phyloP scores from a whole-genome alignment of 1,140 invertebrate species.

The Dysdera silvatica region DNA sequence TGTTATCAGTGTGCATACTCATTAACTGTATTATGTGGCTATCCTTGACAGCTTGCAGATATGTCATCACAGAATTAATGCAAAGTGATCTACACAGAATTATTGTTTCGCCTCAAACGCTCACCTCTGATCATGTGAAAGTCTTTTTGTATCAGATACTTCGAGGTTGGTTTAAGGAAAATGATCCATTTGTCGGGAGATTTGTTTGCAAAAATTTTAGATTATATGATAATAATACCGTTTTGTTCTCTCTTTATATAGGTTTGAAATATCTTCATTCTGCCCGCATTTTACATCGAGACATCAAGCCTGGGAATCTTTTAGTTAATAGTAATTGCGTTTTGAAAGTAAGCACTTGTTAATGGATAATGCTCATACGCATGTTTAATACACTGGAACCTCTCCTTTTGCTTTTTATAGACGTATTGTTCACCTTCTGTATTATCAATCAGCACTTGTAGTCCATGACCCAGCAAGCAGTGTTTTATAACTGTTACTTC shows the following conservation, averaged over 20 bases:
- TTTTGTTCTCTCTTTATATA: not conserved
- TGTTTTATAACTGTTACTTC: too few relatives aligned
- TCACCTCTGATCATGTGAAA: constrained; percentile 98
- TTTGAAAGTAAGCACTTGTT: constrained; percentile 61
- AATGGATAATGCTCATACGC: not conserved
- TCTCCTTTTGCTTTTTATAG: not conserved
- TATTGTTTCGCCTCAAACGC: constrained; percentile 96
- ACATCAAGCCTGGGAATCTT: constrained; percentile 97
- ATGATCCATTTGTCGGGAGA: not conserved
- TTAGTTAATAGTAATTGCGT: constrained; percentile 98
- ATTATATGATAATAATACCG: not conserved
- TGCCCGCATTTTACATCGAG: constrained; percentile 90
- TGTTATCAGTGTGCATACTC: too few relatives aligned
- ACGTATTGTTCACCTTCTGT: not conserved
- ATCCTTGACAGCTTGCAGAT: constrained; percentile 57
- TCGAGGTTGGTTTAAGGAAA: constrained; percentile 61
- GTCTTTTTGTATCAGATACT: constrained; percentile 99
- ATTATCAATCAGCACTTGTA: too few relatives aligned
- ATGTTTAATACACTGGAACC: not conserved
- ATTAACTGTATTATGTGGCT: too few relatives aligned
- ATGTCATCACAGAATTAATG: constrained; percentile 97
- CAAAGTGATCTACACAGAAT: constrained; percentile 99
- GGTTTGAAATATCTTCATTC: constrained; percentile 95
- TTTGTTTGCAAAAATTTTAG: not conserved
- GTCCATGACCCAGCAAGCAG: too few relatives aligned